These are phyloP conservation scores for Falco naumanni DNA, from an alignment of 2,797 vertebrate species.

Conservation along the genomic window DNA sequence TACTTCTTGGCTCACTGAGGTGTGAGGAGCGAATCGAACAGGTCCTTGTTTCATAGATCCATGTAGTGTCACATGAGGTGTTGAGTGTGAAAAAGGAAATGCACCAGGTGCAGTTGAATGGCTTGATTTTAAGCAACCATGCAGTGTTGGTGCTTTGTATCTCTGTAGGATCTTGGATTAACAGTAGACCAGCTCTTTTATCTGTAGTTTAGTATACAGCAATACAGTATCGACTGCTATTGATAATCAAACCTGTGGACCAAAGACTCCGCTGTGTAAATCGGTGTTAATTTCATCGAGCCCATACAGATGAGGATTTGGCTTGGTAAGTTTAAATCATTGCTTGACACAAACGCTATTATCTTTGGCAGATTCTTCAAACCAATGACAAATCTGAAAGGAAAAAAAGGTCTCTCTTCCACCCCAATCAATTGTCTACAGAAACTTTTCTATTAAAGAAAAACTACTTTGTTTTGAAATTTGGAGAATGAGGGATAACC, in stretches of 20 bases:
- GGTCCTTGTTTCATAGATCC: background rate
- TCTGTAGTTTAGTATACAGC: background rate
- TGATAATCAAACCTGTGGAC: background rate
- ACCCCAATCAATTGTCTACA: background rate
- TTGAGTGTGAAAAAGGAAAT: background rate
- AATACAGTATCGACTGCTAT: background rate
- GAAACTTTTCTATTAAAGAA: background rate
- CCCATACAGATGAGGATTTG: background rate
- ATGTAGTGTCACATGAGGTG: background rate
- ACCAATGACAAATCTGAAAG: background rate
- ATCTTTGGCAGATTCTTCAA: background rate
- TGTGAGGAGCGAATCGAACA: background rate
- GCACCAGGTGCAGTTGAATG: background rate
- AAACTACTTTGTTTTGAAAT: background rate
- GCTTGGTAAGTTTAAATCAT: background rate
- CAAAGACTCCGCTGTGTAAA: background rate
- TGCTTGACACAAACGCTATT: background rate
- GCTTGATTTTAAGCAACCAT: slow-evolving; percentile 15
- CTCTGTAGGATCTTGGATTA: background rate
- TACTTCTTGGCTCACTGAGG: background rate
- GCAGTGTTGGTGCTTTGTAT: background rate
- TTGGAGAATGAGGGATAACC: background rate
- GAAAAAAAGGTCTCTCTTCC: background rate
- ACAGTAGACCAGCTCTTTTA: background rate
- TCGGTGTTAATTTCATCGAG: background rate